Evolutionary conservation across 1,140 invertebrate species (phyloP).

Genomic region (Lepidurus packardi): DNA sequence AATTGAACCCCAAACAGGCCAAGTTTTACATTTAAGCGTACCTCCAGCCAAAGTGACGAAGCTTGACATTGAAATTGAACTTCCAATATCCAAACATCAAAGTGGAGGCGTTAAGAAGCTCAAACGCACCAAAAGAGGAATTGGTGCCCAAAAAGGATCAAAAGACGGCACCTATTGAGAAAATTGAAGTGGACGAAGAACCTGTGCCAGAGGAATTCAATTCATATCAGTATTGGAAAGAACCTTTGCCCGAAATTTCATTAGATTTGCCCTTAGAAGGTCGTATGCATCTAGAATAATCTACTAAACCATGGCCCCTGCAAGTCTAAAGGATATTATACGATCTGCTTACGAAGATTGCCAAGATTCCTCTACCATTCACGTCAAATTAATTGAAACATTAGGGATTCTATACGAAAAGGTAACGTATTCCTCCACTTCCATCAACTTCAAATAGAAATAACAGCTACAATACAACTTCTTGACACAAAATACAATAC

Average conservation of each 20-base stretch:
- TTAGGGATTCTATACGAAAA: slow-evolving; percentile 29
- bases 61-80: background rate
- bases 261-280: slow-evolving; percentile 1
- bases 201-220: slow-evolving; percentile 25
- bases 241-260: slow-evolving; percentile 34
- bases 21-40: background rate
- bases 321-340: slow-evolving; percentile 26
- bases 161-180: background rate
- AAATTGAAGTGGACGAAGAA: slow-evolving; percentile 25
- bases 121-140: slow-evolving; percentile 3
- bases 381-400: slow-evolving; percentile 27
- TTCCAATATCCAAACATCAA: background rate
- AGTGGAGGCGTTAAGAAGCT: background rate
- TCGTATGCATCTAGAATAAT: slow-evolving; percentile 31
- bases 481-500: no score
- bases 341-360: slow-evolving; percentile 32
- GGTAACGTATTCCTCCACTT: slow-evolving; percentile 16
- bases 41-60: background rate
- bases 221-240: slow-evolving; percentile 34
- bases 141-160: background rate
- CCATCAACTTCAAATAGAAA: background rate
- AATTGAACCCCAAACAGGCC: background rate
- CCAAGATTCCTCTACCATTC: slow-evolving; percentile 32
- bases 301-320: background rate
- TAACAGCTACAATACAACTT: no score